A percentile compares a stretch with the other conserved stretches of the same genome.
Evolutionary conservation across 2,888 invertebrate genomes (phyloP).

Genomic region (Synanthedon formicaeformis): DNA sequence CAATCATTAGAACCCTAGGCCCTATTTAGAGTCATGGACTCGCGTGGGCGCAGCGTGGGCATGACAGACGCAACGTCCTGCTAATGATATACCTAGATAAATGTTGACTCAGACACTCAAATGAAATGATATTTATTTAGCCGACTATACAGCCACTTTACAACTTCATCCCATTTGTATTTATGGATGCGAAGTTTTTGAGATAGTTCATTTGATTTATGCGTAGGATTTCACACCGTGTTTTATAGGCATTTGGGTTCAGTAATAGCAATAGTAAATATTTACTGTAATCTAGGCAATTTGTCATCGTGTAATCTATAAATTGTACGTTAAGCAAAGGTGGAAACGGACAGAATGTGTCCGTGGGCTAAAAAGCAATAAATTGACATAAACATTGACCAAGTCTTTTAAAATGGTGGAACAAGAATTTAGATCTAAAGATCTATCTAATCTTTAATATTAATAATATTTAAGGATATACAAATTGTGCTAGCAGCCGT

Average conservation of each 20-base stretch:
- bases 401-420: too few relatives aligned
- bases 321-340: too few relatives aligned
- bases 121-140: conserved; percentile 5
- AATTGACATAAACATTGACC: too few relatives aligned
- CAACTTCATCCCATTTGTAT: not conserved
- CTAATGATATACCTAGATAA: conserved; percentile 4
- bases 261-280: not conserved
- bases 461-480: too few relatives aligned
- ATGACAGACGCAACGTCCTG: not conserved
- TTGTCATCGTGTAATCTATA: too few relatives aligned
- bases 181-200: not conserved
- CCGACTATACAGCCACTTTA: not conserved
- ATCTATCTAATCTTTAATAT: too few relatives aligned
- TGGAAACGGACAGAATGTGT: too few relatives aligned
- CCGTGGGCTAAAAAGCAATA: too few relatives aligned
- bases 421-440: too few relatives aligned
- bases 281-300: not conserved
- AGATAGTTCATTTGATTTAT: not conserved
- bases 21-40: not conserved
- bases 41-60: conserved; percentile 5
- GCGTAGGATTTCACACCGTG: not conserved
- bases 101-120: conserved; percentile 5
- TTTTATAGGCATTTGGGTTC: not conserved
- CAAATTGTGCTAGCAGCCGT: too few relatives aligned
- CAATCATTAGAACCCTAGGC: conserved; percentile 5